phyloP scores from a whole-genome alignment of 1,140 invertebrate genomes.

The Cardiocondyla obscurior region DNA sequence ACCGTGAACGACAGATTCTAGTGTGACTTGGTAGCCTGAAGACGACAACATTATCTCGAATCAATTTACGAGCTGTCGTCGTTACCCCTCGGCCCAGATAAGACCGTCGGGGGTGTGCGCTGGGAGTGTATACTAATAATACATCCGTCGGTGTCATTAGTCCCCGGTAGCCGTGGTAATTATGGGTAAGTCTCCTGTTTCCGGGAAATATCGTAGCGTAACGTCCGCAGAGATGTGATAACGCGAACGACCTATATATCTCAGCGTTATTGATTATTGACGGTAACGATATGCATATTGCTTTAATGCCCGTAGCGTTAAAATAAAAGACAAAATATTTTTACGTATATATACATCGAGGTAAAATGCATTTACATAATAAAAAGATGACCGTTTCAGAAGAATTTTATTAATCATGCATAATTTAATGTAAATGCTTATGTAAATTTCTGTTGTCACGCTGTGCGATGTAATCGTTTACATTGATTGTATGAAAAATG shows the following conservation, averaged over 20 bases:
- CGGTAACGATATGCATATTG: neutral
- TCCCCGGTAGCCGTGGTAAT: constrained; percentile 25
- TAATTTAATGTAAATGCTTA: neutral
- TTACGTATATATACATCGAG: neutral
- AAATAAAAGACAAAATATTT: neutral
- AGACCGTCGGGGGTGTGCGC: neutral
- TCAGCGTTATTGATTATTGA: neutral
- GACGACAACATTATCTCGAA: constrained; percentile 28
- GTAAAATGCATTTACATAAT: neutral
- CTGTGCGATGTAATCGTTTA: neutral
- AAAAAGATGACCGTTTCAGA: neutral
- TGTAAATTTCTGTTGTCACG: neutral
- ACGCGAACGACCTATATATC: neutral
- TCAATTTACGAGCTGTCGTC: constrained; percentile 43
- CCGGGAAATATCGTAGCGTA: constrained; percentile 14
- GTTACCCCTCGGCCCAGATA: constrained; percentile 24
- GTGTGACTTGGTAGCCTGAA: constrained; percentile 13
- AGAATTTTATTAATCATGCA: neutral
- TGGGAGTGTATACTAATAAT: constrained; percentile 45
- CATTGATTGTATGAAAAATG: neutral
- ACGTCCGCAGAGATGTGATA: constrained; percentile 11
- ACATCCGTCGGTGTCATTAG: constrained; percentile 49
- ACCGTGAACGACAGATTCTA: constrained; percentile 19
- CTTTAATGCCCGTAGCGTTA: neutral
- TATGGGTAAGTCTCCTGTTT: constrained; percentile 39